These are phyloP conservation scores for Drosophila rufa DNA, from an alignment of 1,140 invertebrate genomes.

Conservation along the genomic window DNA sequence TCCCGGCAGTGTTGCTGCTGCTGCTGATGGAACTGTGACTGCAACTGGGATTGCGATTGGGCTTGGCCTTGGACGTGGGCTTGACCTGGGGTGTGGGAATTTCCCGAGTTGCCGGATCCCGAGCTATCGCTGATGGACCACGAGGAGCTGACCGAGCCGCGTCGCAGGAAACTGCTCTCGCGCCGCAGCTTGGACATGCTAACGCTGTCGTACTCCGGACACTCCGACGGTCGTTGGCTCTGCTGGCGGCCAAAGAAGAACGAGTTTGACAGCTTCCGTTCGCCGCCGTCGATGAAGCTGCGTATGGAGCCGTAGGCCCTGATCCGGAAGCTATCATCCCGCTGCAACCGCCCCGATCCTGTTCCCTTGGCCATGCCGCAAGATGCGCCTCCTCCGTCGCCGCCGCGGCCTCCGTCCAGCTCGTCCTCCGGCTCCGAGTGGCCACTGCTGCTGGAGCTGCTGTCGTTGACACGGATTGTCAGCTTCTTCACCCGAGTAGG, in stretches of 20 bases:
- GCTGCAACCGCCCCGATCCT: conserved; percentile 46
- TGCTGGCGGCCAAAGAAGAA: conserved; percentile 79
- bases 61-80: background rate
- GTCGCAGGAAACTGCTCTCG: conserved; percentile 74
- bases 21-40: conserved; percentile 30
- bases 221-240: conserved; percentile 47
- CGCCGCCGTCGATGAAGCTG: conserved; percentile 81
- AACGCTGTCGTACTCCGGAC: conserved; percentile 71
- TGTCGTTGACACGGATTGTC: conserved; percentile 85
- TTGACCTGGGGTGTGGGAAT: conserved; percentile 17
- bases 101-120: conserved; percentile 75
- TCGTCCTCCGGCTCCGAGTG: conserved; percentile 73
- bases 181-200: conserved; percentile 72
- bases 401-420: conserved; percentile 34
- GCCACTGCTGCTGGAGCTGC: conserved; percentile 83
- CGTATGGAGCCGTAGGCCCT: conserved; percentile 81
- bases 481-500: conserved; percentile 75
- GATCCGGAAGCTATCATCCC: conserved; percentile 79
- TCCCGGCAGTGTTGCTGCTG: conserved; percentile 77
- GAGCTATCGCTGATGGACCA: conserved; percentile 84
- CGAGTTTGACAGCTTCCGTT: conserved; percentile 79
- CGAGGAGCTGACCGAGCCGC: conserved; percentile 79
- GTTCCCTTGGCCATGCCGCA: conserved; percentile 7
- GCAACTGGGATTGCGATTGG: conserved; percentile 35
- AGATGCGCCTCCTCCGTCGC: background rate